Evolutionary conservation across 1,140 invertebrate species (phyloP).

Genomic region (Microplitis mediator): DNA sequence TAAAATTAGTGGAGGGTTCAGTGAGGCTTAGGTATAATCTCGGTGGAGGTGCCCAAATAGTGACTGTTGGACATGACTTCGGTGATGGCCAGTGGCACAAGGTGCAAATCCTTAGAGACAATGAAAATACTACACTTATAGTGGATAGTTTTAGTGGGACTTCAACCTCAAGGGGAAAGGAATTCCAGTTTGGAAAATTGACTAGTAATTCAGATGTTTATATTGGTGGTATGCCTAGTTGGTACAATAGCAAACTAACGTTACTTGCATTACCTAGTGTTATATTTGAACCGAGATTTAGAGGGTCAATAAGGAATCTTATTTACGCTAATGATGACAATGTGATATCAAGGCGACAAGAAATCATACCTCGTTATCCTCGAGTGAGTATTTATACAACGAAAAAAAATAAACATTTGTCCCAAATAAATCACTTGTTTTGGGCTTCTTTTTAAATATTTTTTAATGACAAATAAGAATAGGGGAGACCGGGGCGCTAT

Average conservation of each 20-base stretch:
- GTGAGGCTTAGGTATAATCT: slow-evolving; percentile 87
- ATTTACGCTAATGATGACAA: slow-evolving; percentile 82
- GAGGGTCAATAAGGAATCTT: slow-evolving; percentile 82
- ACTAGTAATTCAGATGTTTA: slow-evolving; percentile 88
- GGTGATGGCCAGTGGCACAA: slow-evolving; percentile 92
- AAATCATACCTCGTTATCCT: slow-evolving; percentile 76
- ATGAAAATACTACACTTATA: slow-evolving; percentile 78
- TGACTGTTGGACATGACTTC: slow-evolving; percentile 83
- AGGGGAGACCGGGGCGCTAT: too few species aligned
- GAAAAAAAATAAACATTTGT: background rate
- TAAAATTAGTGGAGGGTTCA: slow-evolving; percentile 90
- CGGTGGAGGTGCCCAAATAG: slow-evolving; percentile 83
- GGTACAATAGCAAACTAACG: slow-evolving; percentile 84
- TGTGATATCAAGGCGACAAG: slow-evolving; percentile 73
- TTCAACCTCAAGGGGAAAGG: slow-evolving; percentile 78
- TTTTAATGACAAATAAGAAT: too few species aligned
- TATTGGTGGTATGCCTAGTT: slow-evolving; percentile 87
- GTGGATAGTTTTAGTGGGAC: slow-evolving; percentile 81
- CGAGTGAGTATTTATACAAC: slow-evolving; percentile 66
- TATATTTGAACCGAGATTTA: slow-evolving; percentile 89
- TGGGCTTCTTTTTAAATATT: too few species aligned
- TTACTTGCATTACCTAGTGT: slow-evolving; percentile 84
- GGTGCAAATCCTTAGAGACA: slow-evolving; percentile 74
- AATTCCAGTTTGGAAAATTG: slow-evolving; percentile 85
- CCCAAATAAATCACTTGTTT: too few species aligned